Conservation (phyloP, 2,113 vertebrate genomes). For the Cnemophilus loriae region DNA sequence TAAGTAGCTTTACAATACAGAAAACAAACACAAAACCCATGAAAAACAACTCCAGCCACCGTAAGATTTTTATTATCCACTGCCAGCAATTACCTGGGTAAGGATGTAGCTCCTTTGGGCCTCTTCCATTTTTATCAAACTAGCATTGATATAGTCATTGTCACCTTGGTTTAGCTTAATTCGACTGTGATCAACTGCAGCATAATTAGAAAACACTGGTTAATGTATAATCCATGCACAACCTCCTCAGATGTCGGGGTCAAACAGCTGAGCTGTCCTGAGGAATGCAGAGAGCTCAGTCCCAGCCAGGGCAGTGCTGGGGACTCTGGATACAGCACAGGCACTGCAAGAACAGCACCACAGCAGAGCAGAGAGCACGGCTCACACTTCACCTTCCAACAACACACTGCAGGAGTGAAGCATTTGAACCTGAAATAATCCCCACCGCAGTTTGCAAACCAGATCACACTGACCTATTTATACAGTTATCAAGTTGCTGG, state of each 20-base stretch:
- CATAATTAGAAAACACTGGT: constrained; percentile 40
- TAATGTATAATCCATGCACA: background rate
- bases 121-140: constrained; percentile 92
- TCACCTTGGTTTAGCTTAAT: constrained; percentile 88
- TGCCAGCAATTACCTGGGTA: constrained; percentile 84
- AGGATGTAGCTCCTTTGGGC: constrained; percentile 96
- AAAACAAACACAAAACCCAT: background rate
- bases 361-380: background rate
- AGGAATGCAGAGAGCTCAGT: background rate
- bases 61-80: background rate
- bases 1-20: background rate
- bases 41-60: background rate
- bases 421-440: background rate
- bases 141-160: constrained; percentile 97
- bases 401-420: background rate
- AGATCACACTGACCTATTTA: background rate
- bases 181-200: constrained; percentile 96
- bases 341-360: background rate
- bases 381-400: background rate
- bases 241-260: background rate
- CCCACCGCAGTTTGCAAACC: background rate
- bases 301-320: background rate
- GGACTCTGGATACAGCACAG: background rate
- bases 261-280: background rate
- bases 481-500: background rate